Percentiles rank a stretch among this genome's conserved stretches.
Evolutionary conservation across 2,888 invertebrate species (phyloP).

Genomic region (Scelioninae gen. 1): DNA sequence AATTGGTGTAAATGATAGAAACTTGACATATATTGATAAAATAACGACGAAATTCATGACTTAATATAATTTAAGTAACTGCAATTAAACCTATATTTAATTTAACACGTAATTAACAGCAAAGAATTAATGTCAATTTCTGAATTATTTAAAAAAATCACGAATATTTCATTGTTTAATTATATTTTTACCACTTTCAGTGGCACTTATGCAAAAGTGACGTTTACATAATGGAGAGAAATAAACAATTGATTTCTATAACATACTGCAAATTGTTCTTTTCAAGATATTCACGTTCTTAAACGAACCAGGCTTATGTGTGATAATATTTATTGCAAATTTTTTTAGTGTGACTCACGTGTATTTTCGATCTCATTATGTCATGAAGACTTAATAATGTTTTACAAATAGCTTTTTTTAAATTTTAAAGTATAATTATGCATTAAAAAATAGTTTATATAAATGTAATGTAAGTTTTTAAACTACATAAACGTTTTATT

Average conservation of each 20-base stretch:
- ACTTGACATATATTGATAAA: conserved; percentile 17
- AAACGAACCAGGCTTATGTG: background rate
- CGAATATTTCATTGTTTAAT: no score
- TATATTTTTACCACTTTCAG: no score
- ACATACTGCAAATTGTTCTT: background rate
- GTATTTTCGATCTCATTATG: conserved; percentile 10
- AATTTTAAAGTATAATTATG: background rate
- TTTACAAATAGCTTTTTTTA: background rate
- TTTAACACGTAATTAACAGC: background rate
- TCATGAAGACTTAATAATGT: background rate
- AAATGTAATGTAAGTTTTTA: no score
- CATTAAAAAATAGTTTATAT: no score
- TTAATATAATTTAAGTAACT: background rate
- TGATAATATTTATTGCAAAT: conserved; percentile 12
- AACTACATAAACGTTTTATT: no score
- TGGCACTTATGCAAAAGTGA: no score
- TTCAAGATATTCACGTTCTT: background rate
- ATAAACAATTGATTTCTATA: background rate
- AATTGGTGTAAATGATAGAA: conserved; percentile 37
- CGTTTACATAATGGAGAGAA: background rate
- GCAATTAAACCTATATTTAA: background rate
- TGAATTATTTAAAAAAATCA: no score
- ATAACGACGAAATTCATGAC: conserved; percentile 8
- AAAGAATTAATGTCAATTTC: background rate
- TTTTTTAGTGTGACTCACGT: conserved; percentile 6